phyloP scores from a whole-genome alignment of 2,113 vertebrate genomes.

The Anoura caudifer region DNA sequence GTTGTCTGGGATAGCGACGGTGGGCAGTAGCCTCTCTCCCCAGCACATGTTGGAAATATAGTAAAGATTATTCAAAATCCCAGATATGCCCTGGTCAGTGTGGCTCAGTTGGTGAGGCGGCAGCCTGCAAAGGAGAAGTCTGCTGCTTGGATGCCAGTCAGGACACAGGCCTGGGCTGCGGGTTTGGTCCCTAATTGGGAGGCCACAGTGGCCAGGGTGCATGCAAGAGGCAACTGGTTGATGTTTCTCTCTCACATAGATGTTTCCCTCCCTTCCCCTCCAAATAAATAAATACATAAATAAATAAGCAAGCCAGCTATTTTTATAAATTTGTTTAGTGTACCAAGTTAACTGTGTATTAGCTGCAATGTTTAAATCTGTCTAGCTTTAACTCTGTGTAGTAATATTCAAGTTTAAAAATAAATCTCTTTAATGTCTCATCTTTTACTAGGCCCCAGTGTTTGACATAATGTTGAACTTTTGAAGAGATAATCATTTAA shows the following conservation, averaged over 20 bases:
- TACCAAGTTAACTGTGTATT: neutral
- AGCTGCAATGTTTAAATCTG: neutral
- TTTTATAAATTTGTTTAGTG: neutral
- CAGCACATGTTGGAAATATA: fast-evolving
- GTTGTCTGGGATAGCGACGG: neutral
- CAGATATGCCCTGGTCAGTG: neutral
- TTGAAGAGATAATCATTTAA: neutral
- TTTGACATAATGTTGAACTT: neutral
- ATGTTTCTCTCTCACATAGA: too few relatives aligned
- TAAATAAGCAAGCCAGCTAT: neutral
- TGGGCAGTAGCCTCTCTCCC: neutral
- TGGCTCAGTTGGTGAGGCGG: neutral
- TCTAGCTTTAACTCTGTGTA: neutral
- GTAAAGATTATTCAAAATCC: neutral
- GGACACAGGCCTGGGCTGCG: too few relatives aligned
- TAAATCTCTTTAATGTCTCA: neutral
- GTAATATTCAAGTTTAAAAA: neutral
- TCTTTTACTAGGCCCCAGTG: neutral
- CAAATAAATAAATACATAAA: neutral
- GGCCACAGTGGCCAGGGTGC: too few relatives aligned
- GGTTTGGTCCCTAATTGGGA: too few relatives aligned
- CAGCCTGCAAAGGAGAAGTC: neutral
- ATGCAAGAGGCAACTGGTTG: too few relatives aligned
- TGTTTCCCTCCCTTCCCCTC: too few relatives aligned
- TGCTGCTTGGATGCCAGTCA: neutral